Evolutionary conservation across 2,113 vertebrate species (phyloP).

Genomic region (Elaphurus davidianus): DNA sequence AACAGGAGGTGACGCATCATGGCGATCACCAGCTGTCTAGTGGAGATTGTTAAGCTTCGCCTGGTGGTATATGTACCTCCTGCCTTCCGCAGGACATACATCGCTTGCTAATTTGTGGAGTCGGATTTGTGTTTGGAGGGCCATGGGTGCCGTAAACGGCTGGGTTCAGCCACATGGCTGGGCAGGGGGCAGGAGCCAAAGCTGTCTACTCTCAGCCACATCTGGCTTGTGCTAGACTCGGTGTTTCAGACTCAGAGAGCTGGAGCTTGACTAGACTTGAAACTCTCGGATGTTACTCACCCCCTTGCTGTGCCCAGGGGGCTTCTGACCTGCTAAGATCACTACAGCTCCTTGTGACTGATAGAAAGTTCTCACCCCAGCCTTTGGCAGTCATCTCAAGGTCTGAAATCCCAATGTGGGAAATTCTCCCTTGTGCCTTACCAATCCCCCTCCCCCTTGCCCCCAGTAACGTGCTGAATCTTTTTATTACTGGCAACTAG

Average conservation of each 20-base stretch:
- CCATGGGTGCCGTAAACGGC: fast-evolving
- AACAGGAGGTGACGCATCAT: background rate
- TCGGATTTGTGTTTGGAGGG: background rate
- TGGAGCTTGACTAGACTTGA: background rate
- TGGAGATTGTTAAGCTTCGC: background rate
- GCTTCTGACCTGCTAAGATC: background rate
- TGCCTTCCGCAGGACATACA: background rate
- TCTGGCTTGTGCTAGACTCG: background rate
- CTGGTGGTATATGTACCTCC: background rate
- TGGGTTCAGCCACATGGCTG: background rate
- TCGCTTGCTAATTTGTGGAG: background rate
- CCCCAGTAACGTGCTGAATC: background rate
- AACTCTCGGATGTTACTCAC: background rate
- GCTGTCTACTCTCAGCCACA: background rate
- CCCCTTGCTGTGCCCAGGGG: background rate
- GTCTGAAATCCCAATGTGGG: background rate
- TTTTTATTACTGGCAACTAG: background rate
- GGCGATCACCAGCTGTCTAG: background rate
- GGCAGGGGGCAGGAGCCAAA: no score
- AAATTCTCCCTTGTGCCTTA: background rate
- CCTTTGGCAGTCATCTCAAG: background rate
- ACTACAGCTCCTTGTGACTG: background rate
- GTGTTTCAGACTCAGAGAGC: background rate
- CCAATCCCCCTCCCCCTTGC: background rate
- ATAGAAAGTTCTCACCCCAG: background rate